Conservation (phyloP, 2,797 vertebrate genomes). For the Octomys mimax region DNA sequence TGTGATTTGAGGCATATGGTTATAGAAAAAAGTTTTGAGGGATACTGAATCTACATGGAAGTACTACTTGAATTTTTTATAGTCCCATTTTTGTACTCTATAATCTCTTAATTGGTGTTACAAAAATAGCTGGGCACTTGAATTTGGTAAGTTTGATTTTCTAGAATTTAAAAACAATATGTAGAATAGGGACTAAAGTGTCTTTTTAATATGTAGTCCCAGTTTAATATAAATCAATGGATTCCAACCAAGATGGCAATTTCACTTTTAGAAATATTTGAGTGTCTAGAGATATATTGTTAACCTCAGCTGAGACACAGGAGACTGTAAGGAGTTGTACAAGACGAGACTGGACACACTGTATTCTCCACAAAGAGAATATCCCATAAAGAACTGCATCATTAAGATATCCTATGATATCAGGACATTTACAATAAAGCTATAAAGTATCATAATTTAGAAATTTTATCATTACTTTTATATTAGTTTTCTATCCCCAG, state of each 20-base stretch:
- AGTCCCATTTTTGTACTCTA: background rate
- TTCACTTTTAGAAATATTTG: background rate
- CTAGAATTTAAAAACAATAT: background rate
- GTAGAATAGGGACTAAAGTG: background rate
- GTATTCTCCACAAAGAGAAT: background rate
- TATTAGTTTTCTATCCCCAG: background rate
- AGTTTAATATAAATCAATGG: background rate
- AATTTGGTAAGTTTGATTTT: background rate
- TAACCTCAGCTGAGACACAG: background rate
- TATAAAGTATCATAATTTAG: background rate
- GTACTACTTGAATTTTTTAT: constrained; percentile 10
- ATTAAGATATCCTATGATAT: background rate
- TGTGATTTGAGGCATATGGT: background rate
- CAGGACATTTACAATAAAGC: background rate
- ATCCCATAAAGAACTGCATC: background rate
- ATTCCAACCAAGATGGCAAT: background rate
- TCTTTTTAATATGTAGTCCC: background rate
- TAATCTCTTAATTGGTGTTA: background rate
- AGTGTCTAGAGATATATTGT: background rate
- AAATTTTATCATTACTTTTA: background rate
- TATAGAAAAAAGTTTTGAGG: background rate
- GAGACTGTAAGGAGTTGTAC: background rate
- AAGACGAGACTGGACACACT: background rate
- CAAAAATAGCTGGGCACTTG: background rate
- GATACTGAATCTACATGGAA: background rate